Evolutionary conservation across 1,140 invertebrate species (phyloP).

Genomic region (Zeugodacus cucurbitae): DNA sequence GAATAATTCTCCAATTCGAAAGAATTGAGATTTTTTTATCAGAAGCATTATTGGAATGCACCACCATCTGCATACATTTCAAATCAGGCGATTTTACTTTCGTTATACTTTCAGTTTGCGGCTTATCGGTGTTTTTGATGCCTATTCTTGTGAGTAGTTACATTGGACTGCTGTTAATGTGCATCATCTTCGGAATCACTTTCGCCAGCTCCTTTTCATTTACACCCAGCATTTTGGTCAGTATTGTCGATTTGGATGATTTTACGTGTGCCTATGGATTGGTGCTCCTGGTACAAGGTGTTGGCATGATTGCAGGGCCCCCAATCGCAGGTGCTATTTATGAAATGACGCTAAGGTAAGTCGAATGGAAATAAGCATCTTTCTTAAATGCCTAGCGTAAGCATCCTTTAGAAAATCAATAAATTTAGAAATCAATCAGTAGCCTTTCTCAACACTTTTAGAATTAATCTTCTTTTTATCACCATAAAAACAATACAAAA

Average conservation of each 20-base stretch:
- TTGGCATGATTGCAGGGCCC: slow-evolving; percentile 72
- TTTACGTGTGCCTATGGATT: slow-evolving; percentile 92
- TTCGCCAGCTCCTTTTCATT: slow-evolving; percentile 90
- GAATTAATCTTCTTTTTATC: too few relatives aligned
- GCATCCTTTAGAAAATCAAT: too few relatives aligned
- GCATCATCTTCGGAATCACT: slow-evolving; percentile 81
- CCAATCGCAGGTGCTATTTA: slow-evolving; percentile 71
- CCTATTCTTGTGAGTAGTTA: slow-evolving; percentile 76
- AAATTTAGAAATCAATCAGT: too few relatives aligned
- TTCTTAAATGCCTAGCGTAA: too few relatives aligned
- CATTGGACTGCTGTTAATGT: slow-evolving; percentile 70
- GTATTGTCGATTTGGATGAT: slow-evolving; percentile 67
- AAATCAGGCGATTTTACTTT: background rate
- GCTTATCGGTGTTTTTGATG: slow-evolving; percentile 76
- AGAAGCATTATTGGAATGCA: too few relatives aligned
- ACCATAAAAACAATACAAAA: too few relatives aligned
- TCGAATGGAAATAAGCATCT: slow-evolving; percentile 9
- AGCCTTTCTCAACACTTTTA: too few relatives aligned
- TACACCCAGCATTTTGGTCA: slow-evolving; percentile 84
- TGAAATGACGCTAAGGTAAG: slow-evolving; percentile 57
- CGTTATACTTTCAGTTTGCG: slow-evolving; percentile 70
- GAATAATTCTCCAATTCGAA: too few relatives aligned
- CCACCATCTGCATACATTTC: background rate
- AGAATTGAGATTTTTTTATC: too few relatives aligned
- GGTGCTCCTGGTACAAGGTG: slow-evolving; percentile 85